Evolutionary conservation across 35 echinoderm and acorn worm genomes (phyloP).

Genomic region (Nesometra sesokonis): DNA sequence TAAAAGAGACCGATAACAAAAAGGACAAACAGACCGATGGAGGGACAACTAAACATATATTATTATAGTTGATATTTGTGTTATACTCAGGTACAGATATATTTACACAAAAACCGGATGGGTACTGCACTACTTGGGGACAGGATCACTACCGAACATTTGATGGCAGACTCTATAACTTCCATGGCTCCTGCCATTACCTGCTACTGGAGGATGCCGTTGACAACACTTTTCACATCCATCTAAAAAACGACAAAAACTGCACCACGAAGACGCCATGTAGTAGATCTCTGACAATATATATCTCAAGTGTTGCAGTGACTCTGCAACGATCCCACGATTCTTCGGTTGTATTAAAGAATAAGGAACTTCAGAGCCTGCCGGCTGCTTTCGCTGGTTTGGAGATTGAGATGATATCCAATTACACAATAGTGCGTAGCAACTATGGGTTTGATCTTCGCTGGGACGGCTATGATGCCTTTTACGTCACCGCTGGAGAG

Average conservation of each 20-base stretch:
- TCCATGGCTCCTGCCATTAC: conserved; percentile 7
- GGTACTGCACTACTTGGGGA: neutral
- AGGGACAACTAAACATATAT: no score
- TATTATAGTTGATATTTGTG: no score
- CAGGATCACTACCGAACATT: conserved; percentile 11
- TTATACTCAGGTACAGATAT: no score
- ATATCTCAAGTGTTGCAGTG: neutral
- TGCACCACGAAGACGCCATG: neutral
- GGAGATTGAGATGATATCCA: neutral
- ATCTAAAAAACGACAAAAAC: neutral
- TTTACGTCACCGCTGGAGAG: neutral
- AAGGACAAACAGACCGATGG: no score
- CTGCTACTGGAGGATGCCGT: neutral
- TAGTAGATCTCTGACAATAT: neutral
- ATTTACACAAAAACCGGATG: neutral
- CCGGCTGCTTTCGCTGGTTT: neutral
- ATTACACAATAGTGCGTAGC: neutral
- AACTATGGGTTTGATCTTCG: neutral
- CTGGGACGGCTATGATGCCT: neutral
- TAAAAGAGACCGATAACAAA: no score
- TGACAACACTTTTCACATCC: neutral
- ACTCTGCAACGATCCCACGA: neutral
- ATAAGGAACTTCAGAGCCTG: neutral
- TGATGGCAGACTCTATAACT: conserved; percentile 1
- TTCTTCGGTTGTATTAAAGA: neutral